A percentile compares a stretch with the other conserved stretches of the same genome.
Conservation (phyloP, 2,888 invertebrate species). For the Brenthis daphne region DNA sequence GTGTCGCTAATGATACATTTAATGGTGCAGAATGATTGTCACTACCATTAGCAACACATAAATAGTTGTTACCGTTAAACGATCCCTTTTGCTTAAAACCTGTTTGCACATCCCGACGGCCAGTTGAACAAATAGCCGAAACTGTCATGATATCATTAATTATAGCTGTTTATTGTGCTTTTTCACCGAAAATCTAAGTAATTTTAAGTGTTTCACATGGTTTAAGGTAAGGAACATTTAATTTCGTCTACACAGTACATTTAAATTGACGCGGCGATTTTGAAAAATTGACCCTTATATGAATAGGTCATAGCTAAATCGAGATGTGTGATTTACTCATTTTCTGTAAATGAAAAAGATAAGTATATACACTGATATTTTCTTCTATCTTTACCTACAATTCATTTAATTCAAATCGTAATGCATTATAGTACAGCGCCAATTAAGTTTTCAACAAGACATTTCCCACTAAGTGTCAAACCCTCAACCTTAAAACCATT, state of each 20-base stretch:
- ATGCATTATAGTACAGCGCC: slow-evolving; percentile 34
- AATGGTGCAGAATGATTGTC: slow-evolving; percentile 75
- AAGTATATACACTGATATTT: neutral
- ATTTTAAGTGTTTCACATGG: slow-evolving; percentile 35
- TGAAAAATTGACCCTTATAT: no score
- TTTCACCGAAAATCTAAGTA: slow-evolving; percentile 47
- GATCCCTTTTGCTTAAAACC: slow-evolving; percentile 59
- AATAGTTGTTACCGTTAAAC: slow-evolving; percentile 53
- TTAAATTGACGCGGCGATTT: no score
- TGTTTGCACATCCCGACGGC: slow-evolving; percentile 65
- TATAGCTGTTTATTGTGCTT: slow-evolving; percentile 55
- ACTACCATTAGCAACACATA: slow-evolving; percentile 60
- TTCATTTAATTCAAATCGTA: slow-evolving; percentile 29
- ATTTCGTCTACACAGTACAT: neutral
- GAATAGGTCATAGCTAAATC: no score
- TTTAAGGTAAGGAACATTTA: neutral
- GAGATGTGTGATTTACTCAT: no score
- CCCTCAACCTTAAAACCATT: slow-evolving; percentile 44
- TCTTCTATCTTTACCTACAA: slow-evolving; percentile 6
- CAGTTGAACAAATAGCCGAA: slow-evolving; percentile 67
- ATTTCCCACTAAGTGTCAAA: slow-evolving; percentile 41
- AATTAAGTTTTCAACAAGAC: slow-evolving; percentile 43
- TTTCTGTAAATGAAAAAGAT: no score
- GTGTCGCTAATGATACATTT: slow-evolving; percentile 67
- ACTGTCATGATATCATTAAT: slow-evolving; percentile 72